A percentile compares a stretch with the other conserved stretches of the same genome.
phyloP scores from a whole-genome alignment of 2,888 invertebrate species.

The Dorcus hopei region DNA sequence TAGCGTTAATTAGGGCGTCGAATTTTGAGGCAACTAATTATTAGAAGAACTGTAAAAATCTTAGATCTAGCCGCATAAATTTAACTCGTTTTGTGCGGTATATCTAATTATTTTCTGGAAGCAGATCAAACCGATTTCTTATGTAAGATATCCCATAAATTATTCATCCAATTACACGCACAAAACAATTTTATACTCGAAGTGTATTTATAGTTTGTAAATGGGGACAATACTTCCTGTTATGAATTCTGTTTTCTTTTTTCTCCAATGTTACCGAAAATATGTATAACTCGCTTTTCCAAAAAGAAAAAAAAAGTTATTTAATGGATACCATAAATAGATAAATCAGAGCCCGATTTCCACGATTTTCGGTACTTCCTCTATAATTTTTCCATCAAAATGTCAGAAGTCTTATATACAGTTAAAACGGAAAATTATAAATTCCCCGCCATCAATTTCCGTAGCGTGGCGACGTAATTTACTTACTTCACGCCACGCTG shows the following conservation, averaged over 20 bases:
- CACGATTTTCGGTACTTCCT: not conserved
- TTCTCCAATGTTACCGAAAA: not conserved
- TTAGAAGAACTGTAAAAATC: no score
- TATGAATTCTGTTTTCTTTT: not conserved
- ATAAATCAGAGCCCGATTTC: not conserved
- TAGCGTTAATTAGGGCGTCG: no score
- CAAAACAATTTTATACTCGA: constrained; percentile 6
- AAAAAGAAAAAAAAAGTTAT: no score
- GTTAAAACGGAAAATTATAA: constrained; percentile 2
- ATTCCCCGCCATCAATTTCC: constrained; percentile 12
- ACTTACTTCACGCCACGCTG: constrained; percentile 4
- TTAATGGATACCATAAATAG: no score
- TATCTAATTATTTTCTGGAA: constrained; percentile 43
- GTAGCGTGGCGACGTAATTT: not conserved
- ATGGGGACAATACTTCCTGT: no score
- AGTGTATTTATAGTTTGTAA: no score
- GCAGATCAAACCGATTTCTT: constrained; percentile 32
- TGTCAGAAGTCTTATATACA: not conserved
- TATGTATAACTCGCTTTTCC: not conserved
- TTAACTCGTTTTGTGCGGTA: constrained; percentile 31
- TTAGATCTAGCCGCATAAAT: constrained; percentile 27
- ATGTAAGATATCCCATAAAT: constrained; percentile 17
- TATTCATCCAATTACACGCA: constrained; percentile 18
- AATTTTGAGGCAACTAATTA: no score
- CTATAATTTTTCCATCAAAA: not conserved